These are phyloP conservation scores for Cranoglanis bouderius DNA, from an alignment of 2,113 vertebrate genomes.

Conservation along the genomic window DNA sequence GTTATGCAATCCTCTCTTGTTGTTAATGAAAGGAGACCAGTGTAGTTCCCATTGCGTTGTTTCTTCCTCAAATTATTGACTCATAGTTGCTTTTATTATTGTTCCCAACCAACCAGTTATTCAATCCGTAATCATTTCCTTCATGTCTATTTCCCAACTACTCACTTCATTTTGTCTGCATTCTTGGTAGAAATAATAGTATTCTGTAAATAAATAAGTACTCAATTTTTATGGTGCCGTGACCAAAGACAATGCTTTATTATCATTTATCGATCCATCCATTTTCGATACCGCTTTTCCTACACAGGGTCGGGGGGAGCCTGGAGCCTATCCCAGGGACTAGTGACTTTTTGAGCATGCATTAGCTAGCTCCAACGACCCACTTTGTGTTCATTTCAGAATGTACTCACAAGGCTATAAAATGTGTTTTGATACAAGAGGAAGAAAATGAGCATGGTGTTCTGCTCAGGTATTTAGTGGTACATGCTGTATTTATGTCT, in stretches of 20 bases:
- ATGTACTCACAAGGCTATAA: background rate
- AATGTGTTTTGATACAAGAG: background rate
- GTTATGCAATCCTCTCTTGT: background rate
- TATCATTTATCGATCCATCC: background rate
- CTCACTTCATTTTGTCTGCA: background rate
- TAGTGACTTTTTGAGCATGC: background rate
- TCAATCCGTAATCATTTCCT: background rate
- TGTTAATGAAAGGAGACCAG: background rate
- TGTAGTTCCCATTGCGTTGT: background rate
- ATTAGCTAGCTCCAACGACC: background rate
- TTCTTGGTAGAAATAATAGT: background rate
- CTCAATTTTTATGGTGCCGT: background rate
- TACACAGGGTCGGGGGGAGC: no score
- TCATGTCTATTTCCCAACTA: background rate
- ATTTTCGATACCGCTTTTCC: no score
- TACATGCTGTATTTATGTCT: background rate
- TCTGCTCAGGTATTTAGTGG: constrained; percentile 1
- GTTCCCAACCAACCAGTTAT: background rate
- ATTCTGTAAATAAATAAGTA: background rate
- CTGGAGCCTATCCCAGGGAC: no score
- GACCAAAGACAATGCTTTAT: background rate
- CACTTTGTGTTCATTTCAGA: background rate
- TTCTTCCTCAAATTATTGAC: background rate
- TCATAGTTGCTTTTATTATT: background rate
- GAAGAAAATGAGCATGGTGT: background rate